These are phyloP conservation scores for Mesochorus sp. DNA, from an alignment of 2,888 invertebrate species.

Conservation along the genomic window DNA sequence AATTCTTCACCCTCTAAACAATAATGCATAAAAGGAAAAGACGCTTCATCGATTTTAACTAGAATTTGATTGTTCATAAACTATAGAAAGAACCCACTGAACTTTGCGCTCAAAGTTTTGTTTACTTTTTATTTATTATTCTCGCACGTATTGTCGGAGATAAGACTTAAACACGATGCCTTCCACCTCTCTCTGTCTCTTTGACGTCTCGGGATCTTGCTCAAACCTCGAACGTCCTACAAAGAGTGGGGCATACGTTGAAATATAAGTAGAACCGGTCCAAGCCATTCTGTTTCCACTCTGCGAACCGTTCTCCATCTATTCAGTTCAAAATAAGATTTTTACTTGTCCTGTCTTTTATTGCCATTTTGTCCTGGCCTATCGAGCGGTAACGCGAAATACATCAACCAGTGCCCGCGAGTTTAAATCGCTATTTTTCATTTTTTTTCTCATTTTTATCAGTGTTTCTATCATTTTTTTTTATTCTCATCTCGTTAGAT, in stretches of 20 bases:
- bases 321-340: conserved; percentile 65
- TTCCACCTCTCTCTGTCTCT: neutral
- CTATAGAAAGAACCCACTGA: too few species aligned
- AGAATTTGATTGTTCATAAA: too few species aligned
- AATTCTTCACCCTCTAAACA: too few species aligned
- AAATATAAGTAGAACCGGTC: conserved; percentile 79
- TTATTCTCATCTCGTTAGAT: neutral
- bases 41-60: too few species aligned
- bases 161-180: neutral
- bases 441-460: neutral
- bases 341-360: neutral
- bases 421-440: conserved; percentile 24
- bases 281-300: conserved; percentile 75
- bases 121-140: neutral
- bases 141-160: neutral
- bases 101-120: too few species aligned
- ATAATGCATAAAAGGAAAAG: too few species aligned
- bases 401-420: conserved; percentile 17
- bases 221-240: conserved; percentile 27
- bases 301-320: conserved; percentile 69
- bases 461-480: conserved; percentile 19
- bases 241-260: conserved; percentile 71
- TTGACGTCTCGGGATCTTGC: conserved; percentile 44
- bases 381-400: conserved; percentile 39
- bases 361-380: conserved; percentile 9